Base-by-base conservation (phyloP, 2,113 vertebrate genomes). In the Solea senegalensis region DNA sequence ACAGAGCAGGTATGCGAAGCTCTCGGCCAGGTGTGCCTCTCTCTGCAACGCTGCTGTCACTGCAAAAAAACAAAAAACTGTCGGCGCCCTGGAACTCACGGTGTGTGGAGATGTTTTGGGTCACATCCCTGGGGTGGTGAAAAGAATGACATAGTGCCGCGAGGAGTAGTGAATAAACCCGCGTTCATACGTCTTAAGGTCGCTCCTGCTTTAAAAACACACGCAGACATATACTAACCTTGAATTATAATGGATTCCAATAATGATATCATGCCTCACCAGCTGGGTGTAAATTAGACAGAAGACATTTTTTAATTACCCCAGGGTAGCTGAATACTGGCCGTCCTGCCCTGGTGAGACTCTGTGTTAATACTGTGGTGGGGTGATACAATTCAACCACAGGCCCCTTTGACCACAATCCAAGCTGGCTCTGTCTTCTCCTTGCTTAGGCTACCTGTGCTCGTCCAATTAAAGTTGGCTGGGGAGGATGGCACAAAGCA, bases 351-450 rank as follows among this genome's bases (percentile, higher is more conserved):
- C 81, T 76, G 58, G 74, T 77, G 78, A 86, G 86, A 63, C 72
- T 64, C 77, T 46, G 63, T 43, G 69, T 75, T 83, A 85, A 87
- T 87, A 84, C 86, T 90, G 90, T 15, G 59, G 53, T 34, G 55
- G 73, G 86, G 74, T 57, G 89, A 90, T 90, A 90, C 84, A 91
- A 89, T 88, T 86, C 83, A 88, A 82, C 85, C 87, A 79, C 62
- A 66, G 79, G 82, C 77, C 76, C 81, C 74, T 91, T 87, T 90
- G 88, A 92, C 86, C 86, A 83, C 72, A 68, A 78, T 84, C 85
- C 87, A 89, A 71, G 48, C 80, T 76, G 71, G 73, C 64, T 81
- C 77, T 72, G 70, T 84, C 76, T 70, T 65, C 9, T 62, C 15
- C 56, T 81, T 49, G 43, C 63, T 59, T 26, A 46, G 70, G 74